A percentile compares a stretch with the other conserved stretches of the same genome.
Conservation (phyloP, 2,113 vertebrate species). For the Rousettus leschenaultii region DNA sequence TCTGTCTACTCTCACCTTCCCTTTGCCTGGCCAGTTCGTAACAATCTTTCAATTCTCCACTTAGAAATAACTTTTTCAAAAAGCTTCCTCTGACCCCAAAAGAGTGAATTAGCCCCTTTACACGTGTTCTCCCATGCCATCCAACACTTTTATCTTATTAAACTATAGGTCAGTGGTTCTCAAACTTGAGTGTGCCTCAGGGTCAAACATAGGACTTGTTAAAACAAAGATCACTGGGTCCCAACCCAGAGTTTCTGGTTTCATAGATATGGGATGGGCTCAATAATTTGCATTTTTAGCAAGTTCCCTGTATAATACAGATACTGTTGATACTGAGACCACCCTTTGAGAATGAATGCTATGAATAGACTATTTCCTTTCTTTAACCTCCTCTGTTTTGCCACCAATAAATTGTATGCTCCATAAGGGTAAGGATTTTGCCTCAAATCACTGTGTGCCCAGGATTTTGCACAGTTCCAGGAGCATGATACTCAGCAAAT, state of each 20-base stretch:
- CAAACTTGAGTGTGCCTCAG: neutral
- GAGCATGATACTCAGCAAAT: neutral
- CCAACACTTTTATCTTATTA: neutral
- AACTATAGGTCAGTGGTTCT: neutral
- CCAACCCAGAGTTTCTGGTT: neutral
- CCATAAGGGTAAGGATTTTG: neutral
- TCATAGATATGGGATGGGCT: neutral
- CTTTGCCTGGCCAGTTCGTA: neutral
- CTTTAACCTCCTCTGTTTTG: neutral
- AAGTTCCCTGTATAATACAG: neutral
- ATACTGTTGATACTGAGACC: neutral
- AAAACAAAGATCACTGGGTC: neutral
- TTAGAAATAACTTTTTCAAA: neutral
- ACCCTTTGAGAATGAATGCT: neutral
- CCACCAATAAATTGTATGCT: neutral
- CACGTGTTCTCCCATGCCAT: no score
- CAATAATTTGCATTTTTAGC: neutral
- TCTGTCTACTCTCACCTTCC: neutral
- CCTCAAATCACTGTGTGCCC: neutral
- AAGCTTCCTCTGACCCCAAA: neutral
- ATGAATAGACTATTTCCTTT: neutral
- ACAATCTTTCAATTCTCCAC: neutral
- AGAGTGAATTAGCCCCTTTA: neutral
- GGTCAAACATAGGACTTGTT: neutral
- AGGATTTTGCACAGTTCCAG: neutral